Conservation (phyloP, 1,140 invertebrate genomes). For the Heliconius melpomene region DNA sequence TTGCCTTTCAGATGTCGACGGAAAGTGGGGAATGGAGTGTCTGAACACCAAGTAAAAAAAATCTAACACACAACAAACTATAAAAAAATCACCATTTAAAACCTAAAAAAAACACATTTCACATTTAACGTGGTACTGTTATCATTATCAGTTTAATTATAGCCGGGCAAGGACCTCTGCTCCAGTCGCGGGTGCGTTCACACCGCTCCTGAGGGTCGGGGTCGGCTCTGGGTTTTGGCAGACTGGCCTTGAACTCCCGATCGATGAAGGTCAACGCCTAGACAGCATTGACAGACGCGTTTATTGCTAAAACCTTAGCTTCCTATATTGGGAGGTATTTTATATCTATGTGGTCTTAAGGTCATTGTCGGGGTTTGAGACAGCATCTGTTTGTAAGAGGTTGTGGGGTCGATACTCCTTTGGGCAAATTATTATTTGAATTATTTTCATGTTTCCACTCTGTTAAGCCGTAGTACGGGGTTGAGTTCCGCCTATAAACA, state of each 20-base stretch:
- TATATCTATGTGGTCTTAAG: not conserved
- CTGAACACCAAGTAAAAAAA: too few species aligned
- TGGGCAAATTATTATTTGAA: too few species aligned
- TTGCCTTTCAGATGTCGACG: too few species aligned
- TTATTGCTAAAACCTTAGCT: slow-evolving; percentile 7
- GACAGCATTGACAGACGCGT: slow-evolving; percentile 24
- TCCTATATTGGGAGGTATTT: not conserved
- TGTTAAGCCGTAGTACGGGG: too few species aligned
- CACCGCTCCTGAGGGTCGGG: slow-evolving; percentile 76
- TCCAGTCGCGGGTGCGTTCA: slow-evolving; percentile 74
- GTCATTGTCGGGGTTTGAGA: not conserved
- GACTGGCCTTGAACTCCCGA: slow-evolving; percentile 52
- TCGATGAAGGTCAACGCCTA: slow-evolving; percentile 48
- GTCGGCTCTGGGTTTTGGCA: slow-evolving; percentile 60
- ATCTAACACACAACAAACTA: not conserved
- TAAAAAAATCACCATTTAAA: not conserved
- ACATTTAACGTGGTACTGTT: not conserved
- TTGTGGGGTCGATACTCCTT: too few species aligned
- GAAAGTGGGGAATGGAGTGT: too few species aligned
- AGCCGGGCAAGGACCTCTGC: slow-evolving; percentile 61
- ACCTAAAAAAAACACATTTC: not conserved
- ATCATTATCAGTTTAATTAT: slow-evolving; percentile 68
- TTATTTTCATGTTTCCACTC: too few species aligned
- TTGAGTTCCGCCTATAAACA: too few species aligned
- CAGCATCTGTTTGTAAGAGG: too few species aligned